Base-by-base conservation (phyloP, 1,140 invertebrate species). In the Diachasma alloeum region DNA sequence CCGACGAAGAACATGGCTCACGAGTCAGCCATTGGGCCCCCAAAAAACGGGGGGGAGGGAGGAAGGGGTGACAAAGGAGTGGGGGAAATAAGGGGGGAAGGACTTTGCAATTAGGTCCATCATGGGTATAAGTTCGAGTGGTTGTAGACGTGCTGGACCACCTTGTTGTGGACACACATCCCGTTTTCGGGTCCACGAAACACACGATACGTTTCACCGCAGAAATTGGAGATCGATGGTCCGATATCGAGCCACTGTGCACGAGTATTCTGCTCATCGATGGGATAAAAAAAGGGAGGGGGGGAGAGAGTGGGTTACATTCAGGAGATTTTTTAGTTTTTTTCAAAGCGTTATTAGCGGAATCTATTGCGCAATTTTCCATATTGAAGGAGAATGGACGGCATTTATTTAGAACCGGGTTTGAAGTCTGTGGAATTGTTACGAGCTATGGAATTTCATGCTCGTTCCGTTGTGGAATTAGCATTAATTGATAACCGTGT, bases 141-240 rank as follows among this genome's bases (percentile, higher is more conserved):
- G 56, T 67, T 11, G 53, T 44, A 46, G 73, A 74, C 66, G 53
- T 67, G 71, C 42, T 59, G 73, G 81, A 81, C 80, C 81, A 83
- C 81, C 81, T 78, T 80, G 80, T 68, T 81, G 77, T 24, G 59
- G 59, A 63, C 59, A 63, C 59, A 83, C 79, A 80, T 81, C 77
- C 75, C 68, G 74, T 81, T 79, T 76, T 72, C 22, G 71, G 70
- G 63, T 53, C 46, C 46, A 48, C 69, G 44, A 44, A 68, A 37
- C 71, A 31, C 17, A 53, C 69, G 26, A 11, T 39, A 78, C 42
- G 71, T 78, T 78, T 78, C 37, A 31, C 24, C 72, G 24, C 46
- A 72, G 74, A 78, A 78, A 78, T 75, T 78, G 53, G 56, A 78
- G 77, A 78, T 78, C 77, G 73, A 78, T 78, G 56, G 69, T 48